phyloP scores from a whole-genome alignment of 2,797 vertebrate genomes.

The Pipistrellus pygmaeus region DNA sequence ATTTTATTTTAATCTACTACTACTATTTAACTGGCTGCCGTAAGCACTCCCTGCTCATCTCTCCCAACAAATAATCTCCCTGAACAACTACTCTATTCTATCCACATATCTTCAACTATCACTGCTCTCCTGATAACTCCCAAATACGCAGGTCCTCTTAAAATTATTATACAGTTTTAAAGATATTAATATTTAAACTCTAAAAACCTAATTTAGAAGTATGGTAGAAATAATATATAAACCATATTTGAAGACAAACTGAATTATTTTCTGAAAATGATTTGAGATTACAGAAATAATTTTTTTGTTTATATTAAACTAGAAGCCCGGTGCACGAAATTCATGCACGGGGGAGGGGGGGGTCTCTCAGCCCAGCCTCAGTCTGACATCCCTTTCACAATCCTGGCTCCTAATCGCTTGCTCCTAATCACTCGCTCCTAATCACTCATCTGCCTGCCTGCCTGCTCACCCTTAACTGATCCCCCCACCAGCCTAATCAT shows the following conservation, averaged over 20 bases:
- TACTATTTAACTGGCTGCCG: not conserved
- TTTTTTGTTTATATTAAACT: not conserved
- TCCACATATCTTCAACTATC: not conserved
- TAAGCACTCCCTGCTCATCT: not conserved
- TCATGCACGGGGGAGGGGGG: too few relatives aligned
- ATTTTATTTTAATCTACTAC: not conserved
- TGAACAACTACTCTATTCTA: not conserved
- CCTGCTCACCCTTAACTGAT: too few relatives aligned
- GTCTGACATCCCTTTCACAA: too few relatives aligned
- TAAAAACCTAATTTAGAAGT: not conserved
- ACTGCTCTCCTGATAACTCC: not conserved
- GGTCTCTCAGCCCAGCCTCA: too few relatives aligned
- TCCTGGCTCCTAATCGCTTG: too few relatives aligned
- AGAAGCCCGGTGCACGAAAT: too few relatives aligned
- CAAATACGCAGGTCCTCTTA: not conserved
- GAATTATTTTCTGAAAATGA: conserved; percentile 1
- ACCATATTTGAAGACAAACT: conserved; percentile 20
- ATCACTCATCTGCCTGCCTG: too few relatives aligned
- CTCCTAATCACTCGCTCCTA: too few relatives aligned
- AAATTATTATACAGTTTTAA: not conserved
- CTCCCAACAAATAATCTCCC: not conserved
- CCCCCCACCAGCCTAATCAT: too few relatives aligned
- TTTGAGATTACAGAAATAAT: not conserved
- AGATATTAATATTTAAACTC: not conserved
- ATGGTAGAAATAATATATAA: not conserved